Percentiles rank a stretch among this genome's conserved stretches.
These are phyloP conservation scores for Chaenocephalus aceratus DNA, from an alignment of 2,113 vertebrate species.

Conservation along the genomic window DNA sequence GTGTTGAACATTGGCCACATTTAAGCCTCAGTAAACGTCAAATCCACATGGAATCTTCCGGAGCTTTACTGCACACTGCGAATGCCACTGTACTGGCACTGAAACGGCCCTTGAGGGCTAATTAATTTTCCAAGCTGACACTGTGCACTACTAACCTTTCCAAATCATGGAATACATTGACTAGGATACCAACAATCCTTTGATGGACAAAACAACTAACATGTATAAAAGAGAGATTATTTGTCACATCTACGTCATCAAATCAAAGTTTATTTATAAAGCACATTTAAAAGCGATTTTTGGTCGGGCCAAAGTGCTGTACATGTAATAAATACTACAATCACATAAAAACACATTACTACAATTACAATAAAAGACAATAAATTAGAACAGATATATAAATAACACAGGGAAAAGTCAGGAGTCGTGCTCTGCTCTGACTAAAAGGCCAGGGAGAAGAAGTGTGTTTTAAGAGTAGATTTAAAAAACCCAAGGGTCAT, in stretches of 20 bases:
- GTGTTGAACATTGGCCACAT: slow-evolving; percentile 31
- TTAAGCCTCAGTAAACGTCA: slow-evolving; percentile 31
- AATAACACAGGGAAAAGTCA: no score
- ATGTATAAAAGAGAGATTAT: background rate
- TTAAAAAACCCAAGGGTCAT: no score
- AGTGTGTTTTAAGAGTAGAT: no score
- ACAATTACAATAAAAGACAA: no score
- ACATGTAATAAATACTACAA: no score
- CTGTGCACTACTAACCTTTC: slow-evolving; percentile 44
- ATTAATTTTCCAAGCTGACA: slow-evolving; percentile 71
- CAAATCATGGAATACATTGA: slow-evolving; percentile 37
- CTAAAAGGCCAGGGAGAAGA: no score
- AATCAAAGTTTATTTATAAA: no score
- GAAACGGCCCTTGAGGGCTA: slow-evolving; percentile 67
- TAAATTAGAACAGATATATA: no score
- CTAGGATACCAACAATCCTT: background rate
- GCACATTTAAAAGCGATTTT: no score
- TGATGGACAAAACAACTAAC: background rate
- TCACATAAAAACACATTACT: no score
- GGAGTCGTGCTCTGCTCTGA: no score
- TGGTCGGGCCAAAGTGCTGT: no score
- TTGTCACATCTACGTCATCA: background rate
- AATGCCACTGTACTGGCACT: slow-evolving; percentile 48
- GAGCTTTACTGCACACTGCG: slow-evolving; percentile 9
- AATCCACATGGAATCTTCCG: slow-evolving; percentile 46